phyloP scores from a whole-genome alignment of 35 echinoderm and acorn worm species.

The Strongylocentrotus purpuratus region DNA sequence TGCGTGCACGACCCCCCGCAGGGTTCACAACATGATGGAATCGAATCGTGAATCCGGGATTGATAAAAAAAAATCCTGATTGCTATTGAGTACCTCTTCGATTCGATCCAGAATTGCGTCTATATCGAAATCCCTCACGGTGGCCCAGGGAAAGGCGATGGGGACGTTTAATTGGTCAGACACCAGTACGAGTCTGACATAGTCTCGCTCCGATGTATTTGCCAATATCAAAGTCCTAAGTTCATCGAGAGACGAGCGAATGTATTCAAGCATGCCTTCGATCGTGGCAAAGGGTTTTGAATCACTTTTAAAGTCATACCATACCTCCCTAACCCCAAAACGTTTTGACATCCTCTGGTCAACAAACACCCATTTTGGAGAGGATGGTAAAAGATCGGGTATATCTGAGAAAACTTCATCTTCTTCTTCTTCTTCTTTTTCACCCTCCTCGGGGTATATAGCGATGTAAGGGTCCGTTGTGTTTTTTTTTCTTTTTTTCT shows the following conservation, averaged over 20 bases:
- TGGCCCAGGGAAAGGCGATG: background rate
- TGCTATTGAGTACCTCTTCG: background rate
- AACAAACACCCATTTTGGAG: background rate
- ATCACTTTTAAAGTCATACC: background rate
- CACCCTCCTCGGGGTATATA: no score
- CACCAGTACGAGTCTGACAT: background rate
- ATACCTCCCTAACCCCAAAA: background rate
- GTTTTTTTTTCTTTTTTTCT: no score
- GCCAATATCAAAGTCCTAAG: background rate
- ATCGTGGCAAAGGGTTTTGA: background rate
- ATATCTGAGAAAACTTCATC: no score
- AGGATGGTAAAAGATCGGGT: background rate
- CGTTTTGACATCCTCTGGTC: background rate
- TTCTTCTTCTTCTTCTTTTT: no score
- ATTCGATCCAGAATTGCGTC: background rate
- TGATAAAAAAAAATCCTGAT: slow-evolving; percentile 11
- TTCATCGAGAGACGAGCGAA: background rate
- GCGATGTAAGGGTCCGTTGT: no score
- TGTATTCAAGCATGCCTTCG: background rate
- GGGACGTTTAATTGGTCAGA: background rate
- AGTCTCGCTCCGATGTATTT: background rate
- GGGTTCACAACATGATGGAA: background rate
- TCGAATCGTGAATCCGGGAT: background rate
- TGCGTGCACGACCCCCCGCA: background rate
- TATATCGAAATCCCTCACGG: background rate